Evolutionary conservation across 2,888 invertebrate genomes (phyloP), one percentile per base, ranked within the genome.

Genomic region (Rotaria magnacalcarata): DNA sequence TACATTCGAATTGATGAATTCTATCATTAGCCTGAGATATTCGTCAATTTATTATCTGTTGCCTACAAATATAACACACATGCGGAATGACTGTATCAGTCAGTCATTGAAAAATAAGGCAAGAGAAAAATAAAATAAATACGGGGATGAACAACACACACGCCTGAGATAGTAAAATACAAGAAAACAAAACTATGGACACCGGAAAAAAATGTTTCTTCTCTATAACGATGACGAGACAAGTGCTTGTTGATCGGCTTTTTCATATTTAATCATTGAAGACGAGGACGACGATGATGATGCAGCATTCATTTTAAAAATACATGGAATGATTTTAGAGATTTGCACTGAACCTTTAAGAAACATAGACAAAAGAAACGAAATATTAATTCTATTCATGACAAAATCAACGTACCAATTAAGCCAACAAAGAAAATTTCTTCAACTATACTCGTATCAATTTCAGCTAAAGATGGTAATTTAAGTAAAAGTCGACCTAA

Each of bases 341-440:
- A 67, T 67, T 67, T 67, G 67, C 34, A 67, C 67, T 34, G 67
- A 67, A 34, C 67, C 67, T 67, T 3, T 4, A 19, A 27, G 34
- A 6, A 14, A 27, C 10, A 10, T 47, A 60, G 27, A 27, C 3
- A 14, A 7, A n/a, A n/a, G 11, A 5, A 60, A 1, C 2, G 14
- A 60, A 60, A 34, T 34, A 34, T 34, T 21, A 54, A 54, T 54
- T 54, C 2, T 21, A 19, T 54, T 21, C 4, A 54, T 19, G 16
- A 52, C 7, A 34, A 67, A 19, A 67, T 3, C 16, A 67, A 27
- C 7, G 4, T 80, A 80, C 86, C 86, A 16, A 86, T 86, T 24
- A 85, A 56, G 54, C 85, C 86, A 34, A 85, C 75, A 60, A 86
- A 86, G 75, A 86, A 86, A 2, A 86, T 60, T 52, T 86, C 86